These are phyloP conservation scores for Etheostoma perlongum DNA, from an alignment of 2,797 vertebrate genomes.

Conservation along the genomic window DNA sequence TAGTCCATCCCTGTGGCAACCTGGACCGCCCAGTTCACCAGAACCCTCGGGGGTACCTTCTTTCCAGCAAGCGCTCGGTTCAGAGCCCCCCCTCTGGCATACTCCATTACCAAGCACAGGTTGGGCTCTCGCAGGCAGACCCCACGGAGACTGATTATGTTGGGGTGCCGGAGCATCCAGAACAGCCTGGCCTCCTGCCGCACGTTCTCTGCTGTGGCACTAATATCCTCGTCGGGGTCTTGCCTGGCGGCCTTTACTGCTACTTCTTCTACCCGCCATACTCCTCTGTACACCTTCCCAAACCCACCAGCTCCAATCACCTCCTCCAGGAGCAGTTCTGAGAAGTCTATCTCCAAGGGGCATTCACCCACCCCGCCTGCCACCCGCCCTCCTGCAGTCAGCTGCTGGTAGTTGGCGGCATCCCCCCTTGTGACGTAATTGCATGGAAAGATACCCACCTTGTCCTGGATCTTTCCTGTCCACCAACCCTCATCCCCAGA, in stretches of 20 bases:
- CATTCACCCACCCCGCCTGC: conserved; percentile 80
- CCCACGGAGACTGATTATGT: conserved; percentile 91
- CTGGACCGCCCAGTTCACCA: conserved; percentile 97
- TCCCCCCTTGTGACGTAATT: conserved; percentile 90
- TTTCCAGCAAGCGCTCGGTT: conserved; percentile 91
- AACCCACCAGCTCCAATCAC: conserved; percentile 95
- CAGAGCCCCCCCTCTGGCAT: conserved; percentile 91
- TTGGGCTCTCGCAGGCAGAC: conserved; percentile 92
- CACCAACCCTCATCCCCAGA: conserved; percentile 96
- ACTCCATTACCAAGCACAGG: conserved; percentile 95
- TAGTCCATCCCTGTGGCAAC: conserved; percentile 95
- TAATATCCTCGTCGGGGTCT: conserved; percentile 92
- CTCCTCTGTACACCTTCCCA: conserved; percentile 92
- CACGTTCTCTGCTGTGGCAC: conserved; percentile 89
- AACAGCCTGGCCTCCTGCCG: conserved; percentile 93
- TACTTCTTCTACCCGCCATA: conserved; percentile 89
- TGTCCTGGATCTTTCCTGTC: conserved; percentile 92
- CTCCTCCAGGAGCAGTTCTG: conserved; percentile 90
- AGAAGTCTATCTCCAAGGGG: conserved; percentile 91
- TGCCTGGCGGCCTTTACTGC: conserved; percentile 93
- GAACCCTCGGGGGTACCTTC: conserved; percentile 90
- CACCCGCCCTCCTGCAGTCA: conserved; percentile 79
- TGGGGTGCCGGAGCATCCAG: conserved; percentile 91
- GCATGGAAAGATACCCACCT: conserved; percentile 94
- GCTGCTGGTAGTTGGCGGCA: conserved; percentile 76